Base-by-base conservation (phyloP, 2,888 invertebrate genomes). In the Epiblema foenella region DNA sequence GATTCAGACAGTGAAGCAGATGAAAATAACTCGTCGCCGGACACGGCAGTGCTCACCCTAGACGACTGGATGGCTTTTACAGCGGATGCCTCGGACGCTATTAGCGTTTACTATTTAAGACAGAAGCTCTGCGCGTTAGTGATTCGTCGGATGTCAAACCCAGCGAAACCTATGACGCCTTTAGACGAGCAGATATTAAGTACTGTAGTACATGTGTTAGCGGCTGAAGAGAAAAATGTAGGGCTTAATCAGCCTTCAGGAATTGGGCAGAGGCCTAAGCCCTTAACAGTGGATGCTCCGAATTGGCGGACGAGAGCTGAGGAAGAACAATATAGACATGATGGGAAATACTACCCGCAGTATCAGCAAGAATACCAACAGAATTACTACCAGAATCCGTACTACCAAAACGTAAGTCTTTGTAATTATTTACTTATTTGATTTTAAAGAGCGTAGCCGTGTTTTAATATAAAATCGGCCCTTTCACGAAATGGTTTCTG, bases 11-110 rank as follows among this genome's bases (percentile, higher is more conserved):
- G 90, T 69, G 93, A 93, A 29, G 91, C 88, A 0, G 93, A 93
- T 20, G 90, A 90, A 62, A 81, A 81, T 58, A 84, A 84, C 70
- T 83, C 89, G 0, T 86, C 90, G 0, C 89, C 90, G 0, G 91
- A 91, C 74, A 84, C 89, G 0, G 85, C 91, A 5, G 82, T 87
- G 2, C 88, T 97, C 49, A 94, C 95, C 58, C 86, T 97, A 0
- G 97, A 97, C 81, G 96, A 96, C 72, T 97, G 97, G 96, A 94
- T 96, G 74, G 94, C 95, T 3, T 97, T 97, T 83, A 94, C 95
- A 52, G 93, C 96, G 0, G 95, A 96, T 81, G 94, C 95, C 0
- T 95, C 95, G 33, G 95, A 96, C 67, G 96, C 95, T 0, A 94
- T 95, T 58, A 87, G 96, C 76, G 94, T 96, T 0, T 94, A 95